Base-by-base conservation (phyloP, 2,797 vertebrate genomes). In the Takifugu ocellatus region DNA sequence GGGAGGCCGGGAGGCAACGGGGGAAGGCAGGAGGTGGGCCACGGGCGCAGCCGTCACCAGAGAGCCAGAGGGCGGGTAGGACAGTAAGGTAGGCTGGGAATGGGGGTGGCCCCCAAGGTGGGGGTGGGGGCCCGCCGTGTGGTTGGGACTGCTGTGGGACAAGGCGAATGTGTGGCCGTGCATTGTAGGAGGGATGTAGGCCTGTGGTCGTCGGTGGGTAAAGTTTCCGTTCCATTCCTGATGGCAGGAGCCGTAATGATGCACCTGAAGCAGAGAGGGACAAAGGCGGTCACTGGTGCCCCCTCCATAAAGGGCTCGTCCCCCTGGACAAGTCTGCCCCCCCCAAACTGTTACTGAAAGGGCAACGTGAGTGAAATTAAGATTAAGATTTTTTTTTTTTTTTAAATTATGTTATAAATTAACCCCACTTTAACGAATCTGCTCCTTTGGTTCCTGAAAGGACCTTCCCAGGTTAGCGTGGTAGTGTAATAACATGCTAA, bases 151-250 rank as follows among this genome's bases (percentile, higher is more conserved):
- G 84, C 93, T 92, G 24, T 98, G 96, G 2, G 94, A 91, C 51
- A 99, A 87, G 31, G 93, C 92, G 83, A 99, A 99, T 0, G 94
- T 89, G 39, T 93, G 95, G 59, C 93, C 88, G 43, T 94, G 90
- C 52, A 97, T 82, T 47, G 92, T 90, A 65, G 93, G 91, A 3
- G 94, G 91, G 79, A 98, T 92, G 81, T 94, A 98, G 25, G 94
- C 91, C 88, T 97, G 96, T 75, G 95, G 95, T 68, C 95, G 93
- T 64, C 95, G 90, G 57, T 90, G 94, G 63, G 90, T 78, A 0
- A 93, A 97, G 89, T 97, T 99, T 62, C 96, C 93, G 8, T 97
- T 98, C 96, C 97, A 98, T 74, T 98, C 96, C 79, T 94, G 94
- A 76, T 86, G 94, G 81, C 92, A 93, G 54, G 94, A 93, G 73